Percentiles rank a stretch among this genome's conserved stretches.
Conservation (phyloP, 2,888 invertebrate species). For the Drosophila ustulata region DNA sequence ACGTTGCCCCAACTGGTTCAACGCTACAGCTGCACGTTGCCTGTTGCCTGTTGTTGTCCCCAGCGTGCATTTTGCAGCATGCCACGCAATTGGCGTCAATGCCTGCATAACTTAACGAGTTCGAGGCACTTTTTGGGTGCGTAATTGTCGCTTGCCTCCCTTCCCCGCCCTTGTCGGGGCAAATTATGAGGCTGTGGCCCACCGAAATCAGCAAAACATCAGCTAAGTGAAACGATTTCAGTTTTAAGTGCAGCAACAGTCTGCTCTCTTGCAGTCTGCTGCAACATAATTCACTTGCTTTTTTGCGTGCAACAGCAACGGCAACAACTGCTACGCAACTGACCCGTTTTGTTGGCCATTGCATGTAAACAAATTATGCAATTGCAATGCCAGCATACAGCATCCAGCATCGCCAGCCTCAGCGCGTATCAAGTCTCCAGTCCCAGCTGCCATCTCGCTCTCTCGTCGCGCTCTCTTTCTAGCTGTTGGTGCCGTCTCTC, state of each 20-base stretch:
- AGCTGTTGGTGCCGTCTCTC: constrained; percentile 6
- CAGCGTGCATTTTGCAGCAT: constrained; percentile 62
- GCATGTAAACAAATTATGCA: constrained; percentile 79
- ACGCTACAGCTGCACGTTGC: constrained; percentile 20
- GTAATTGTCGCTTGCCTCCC: constrained; percentile 57
- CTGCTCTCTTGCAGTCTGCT: constrained; percentile 22
- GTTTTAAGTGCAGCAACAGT: constrained; percentile 49
- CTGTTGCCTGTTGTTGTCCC: constrained; percentile 42
- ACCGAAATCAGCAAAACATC: constrained; percentile 51
- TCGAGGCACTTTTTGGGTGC: constrained; percentile 52
- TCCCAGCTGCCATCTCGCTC: constrained; percentile 28
- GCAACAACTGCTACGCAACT: constrained; percentile 59
- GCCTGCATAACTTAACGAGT: constrained; percentile 74
- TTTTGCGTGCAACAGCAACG: constrained; percentile 62
- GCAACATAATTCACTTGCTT: constrained; percentile 73
- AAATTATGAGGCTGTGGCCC: constrained; percentile 63
- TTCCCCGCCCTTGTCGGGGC: constrained; percentile 3
- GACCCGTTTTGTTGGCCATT: constrained; percentile 73
- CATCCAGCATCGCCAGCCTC: constrained; percentile 15
- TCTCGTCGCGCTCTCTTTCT: constrained; percentile 1
- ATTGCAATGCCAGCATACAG: constrained; percentile 59
- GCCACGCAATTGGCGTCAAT: constrained; percentile 68
- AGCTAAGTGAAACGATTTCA: constrained; percentile 52
- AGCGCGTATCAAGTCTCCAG: constrained; percentile 55
- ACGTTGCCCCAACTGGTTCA: constrained; percentile 52